Evolutionary conservation across 1,140 invertebrate genomes (phyloP).

Genomic region (Brachionus rubens): DNA sequence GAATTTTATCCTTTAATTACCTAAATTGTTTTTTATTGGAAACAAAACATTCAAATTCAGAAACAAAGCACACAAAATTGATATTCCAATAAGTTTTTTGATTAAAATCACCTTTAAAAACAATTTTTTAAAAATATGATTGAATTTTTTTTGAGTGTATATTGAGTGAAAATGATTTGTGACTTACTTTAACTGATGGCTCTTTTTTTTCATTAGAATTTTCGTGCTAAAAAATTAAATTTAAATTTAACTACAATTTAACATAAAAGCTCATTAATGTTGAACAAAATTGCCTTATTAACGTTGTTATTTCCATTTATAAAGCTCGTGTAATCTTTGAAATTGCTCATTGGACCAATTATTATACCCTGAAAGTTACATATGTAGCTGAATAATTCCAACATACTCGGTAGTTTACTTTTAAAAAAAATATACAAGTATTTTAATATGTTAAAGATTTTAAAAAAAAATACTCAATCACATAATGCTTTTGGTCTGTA

Average conservation of each 20-base stretch:
- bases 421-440: background rate
- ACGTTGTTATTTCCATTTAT: conserved; percentile 46
- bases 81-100: background rate
- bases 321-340: conserved; percentile 46
- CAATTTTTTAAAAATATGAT: too few relatives aligned
- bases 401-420: conserved; percentile 3
- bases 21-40: background rate
- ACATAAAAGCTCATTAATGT: conserved; percentile 1
- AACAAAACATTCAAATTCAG: background rate
- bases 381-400: conserved; percentile 47
- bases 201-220: background rate
- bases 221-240: background rate
- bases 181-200: background rate
- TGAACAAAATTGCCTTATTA: too few relatives aligned
- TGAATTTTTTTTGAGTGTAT: background rate
- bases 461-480: background rate
- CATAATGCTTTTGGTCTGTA: background rate
- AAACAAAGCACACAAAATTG: background rate
- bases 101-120: background rate
- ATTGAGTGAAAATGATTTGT: background rate
- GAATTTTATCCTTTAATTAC: background rate
- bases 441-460: background rate
- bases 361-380: conserved; percentile 47
- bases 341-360: conserved; percentile 46
- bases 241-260: background rate